phyloP scores from a whole-genome alignment of 2,113 vertebrate genomes.

The Boulengeromyrus knoepffleri region DNA sequence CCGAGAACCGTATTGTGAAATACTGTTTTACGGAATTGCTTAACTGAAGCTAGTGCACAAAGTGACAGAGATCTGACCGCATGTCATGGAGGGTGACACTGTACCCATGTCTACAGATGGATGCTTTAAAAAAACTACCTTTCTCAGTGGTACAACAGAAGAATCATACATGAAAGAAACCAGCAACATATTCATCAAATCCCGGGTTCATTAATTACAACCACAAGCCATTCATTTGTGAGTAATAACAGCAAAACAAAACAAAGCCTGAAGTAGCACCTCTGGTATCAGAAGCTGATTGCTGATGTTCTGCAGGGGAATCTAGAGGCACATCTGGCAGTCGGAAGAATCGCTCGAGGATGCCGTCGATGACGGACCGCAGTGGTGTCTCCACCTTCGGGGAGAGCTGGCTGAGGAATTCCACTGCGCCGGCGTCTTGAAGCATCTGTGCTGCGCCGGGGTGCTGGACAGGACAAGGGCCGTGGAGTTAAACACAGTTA shows the following conservation, averaged over 20 bases:
- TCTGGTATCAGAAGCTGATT: constrained; percentile 36
- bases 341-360: constrained; percentile 83
- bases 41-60: neutral
- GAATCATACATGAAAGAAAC: neutral
- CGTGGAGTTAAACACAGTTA: neutral
- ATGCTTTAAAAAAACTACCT: neutral
- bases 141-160: neutral
- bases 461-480: constrained; percentile 62
- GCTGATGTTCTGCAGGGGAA: constrained; percentile 38
- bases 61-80: neutral
- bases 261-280: constrained; percentile 46
- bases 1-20: neutral
- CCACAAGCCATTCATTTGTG: neutral
- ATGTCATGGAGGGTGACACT: neutral
- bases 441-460: constrained; percentile 75
- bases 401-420: constrained; percentile 87
- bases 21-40: neutral
- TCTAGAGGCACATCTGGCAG: constrained; percentile 66
- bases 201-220: neutral
- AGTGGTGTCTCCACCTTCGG: constrained; percentile 71
- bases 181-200: neutral
- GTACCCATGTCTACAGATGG: neutral
- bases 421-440: constrained; percentile 79
- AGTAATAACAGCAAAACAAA: neutral
- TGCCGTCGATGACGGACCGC: constrained; percentile 73